Conservation (phyloP, 2,797 vertebrate genomes). For the Sebastes steindachneri region DNA sequence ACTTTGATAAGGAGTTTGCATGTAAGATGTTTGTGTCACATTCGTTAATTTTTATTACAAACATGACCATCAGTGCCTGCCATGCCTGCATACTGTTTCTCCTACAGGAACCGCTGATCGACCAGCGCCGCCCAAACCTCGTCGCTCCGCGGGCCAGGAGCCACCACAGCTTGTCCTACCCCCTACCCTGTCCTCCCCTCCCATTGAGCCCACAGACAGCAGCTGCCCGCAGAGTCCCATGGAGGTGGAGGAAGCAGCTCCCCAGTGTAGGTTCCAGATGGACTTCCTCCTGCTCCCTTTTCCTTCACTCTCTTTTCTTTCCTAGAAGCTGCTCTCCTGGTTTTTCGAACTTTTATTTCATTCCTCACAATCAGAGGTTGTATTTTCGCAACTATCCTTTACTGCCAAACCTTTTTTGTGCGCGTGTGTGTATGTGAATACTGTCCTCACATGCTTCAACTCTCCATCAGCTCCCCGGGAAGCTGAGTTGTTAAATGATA, state of each 20-base stretch:
- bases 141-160: conserved; percentile 77
- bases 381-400: not conserved
- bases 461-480: conserved; percentile 15
- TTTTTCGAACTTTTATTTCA: conserved; percentile 52
- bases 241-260: conserved; percentile 72
- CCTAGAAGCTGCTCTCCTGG: conserved; percentile 30
- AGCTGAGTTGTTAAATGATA: conserved; percentile 50
- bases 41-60: not conserved
- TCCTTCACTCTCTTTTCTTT: conserved; percentile 28
- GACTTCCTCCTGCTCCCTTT: conserved; percentile 28
- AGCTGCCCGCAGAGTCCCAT: conserved; percentile 61
- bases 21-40: conserved; percentile 1
- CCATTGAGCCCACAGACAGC: conserved; percentile 65
- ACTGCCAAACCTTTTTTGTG: conserved; percentile 6
- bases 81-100: conserved; percentile 72
- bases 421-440: not conserved
- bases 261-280: conserved; percentile 87
- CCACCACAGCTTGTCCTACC: conserved; percentile 80
- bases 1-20: not conserved
- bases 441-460: conserved; percentile 25
- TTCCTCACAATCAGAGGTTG: conserved; percentile 38
- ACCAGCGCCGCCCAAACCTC: conserved; percentile 88
- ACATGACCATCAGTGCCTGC: conserved; percentile 46
- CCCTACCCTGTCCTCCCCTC: conserved; percentile 76
- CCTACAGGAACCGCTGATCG: conserved; percentile 78